Evolutionary conservation across 2,113 vertebrate genomes (phyloP).

Genomic region (Callipepla squamata): DNA sequence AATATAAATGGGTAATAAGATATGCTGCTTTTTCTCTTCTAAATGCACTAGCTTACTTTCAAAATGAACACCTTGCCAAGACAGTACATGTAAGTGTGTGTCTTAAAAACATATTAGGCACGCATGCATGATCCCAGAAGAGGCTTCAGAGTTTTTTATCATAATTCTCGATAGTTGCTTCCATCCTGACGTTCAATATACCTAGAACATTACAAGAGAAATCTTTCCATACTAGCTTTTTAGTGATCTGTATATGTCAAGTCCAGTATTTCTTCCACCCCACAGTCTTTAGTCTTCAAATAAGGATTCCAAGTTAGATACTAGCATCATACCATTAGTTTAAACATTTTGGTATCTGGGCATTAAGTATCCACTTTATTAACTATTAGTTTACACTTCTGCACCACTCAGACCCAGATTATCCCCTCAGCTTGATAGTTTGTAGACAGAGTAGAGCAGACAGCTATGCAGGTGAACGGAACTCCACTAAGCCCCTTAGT

Average conservation of each 20-base stretch:
- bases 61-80: not conserved
- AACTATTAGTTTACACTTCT: not conserved
- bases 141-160: not conserved
- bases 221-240: not conserved
- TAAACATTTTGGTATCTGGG: not conserved
- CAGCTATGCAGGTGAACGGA: not conserved
- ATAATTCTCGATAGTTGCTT: not conserved
- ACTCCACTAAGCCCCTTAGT: not conserved
- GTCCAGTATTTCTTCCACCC: accelerated
- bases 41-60: not conserved
- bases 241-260: not conserved
- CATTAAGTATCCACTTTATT: not conserved
- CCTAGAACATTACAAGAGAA: not conserved
- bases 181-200: not conserved
- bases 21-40: not conserved
- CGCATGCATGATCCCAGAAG: not conserved
- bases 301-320: not conserved
- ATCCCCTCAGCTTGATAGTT: not conserved
- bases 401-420: not conserved
- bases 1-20: not conserved
- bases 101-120: not conserved
- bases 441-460: not conserved
- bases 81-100: not conserved
- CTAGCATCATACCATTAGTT: not conserved
- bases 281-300: not conserved